Evolutionary conservation across 2,797 vertebrate genomes (phyloP).

Genomic region (Siniperca obscura): DNA sequence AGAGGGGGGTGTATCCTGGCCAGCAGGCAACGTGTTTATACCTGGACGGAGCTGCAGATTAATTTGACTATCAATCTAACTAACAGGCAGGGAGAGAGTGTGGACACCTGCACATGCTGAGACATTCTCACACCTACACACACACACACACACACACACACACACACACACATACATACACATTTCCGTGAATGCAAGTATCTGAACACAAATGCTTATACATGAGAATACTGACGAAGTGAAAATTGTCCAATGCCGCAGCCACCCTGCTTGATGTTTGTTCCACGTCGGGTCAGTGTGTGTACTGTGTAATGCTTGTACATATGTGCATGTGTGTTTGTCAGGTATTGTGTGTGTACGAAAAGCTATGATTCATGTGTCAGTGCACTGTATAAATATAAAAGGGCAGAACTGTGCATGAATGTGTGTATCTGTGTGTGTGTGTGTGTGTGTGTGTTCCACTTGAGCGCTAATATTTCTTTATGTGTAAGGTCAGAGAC

Average conservation of each 20-base stretch:
- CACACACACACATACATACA: slow-evolving; percentile 6
- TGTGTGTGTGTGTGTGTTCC: slow-evolving; percentile 19
- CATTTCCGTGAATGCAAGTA: background rate
- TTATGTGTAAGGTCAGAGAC: slow-evolving; percentile 18
- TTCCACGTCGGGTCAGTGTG: background rate
- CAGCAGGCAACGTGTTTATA: slow-evolving; percentile 78
- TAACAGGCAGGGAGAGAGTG: slow-evolving; percentile 56
- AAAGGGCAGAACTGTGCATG: slow-evolving; percentile 6
- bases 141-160: slow-evolving; percentile 14
- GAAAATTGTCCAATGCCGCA: background rate
- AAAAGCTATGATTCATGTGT: slow-evolving; percentile 3
- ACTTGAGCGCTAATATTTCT: slow-evolving; percentile 12
- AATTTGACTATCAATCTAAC: slow-evolving; percentile 80
- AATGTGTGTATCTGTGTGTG: slow-evolving; percentile 6
- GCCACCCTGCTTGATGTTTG: background rate
- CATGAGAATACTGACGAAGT: slow-evolving; percentile 1
- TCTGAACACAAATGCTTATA: background rate
- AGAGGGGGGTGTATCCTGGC: slow-evolving; percentile 71
- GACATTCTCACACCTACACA: slow-evolving; percentile 5
- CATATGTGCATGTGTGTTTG: too few species aligned
- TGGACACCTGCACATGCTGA: slow-evolving; percentile 30
- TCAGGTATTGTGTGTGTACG: background rate
- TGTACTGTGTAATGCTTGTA: background rate
- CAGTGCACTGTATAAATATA: too few species aligned
- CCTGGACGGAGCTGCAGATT: slow-evolving; percentile 76